phyloP scores from a whole-genome alignment of 2,888 invertebrate genomes.

The Hemaris fuciformis region DNA sequence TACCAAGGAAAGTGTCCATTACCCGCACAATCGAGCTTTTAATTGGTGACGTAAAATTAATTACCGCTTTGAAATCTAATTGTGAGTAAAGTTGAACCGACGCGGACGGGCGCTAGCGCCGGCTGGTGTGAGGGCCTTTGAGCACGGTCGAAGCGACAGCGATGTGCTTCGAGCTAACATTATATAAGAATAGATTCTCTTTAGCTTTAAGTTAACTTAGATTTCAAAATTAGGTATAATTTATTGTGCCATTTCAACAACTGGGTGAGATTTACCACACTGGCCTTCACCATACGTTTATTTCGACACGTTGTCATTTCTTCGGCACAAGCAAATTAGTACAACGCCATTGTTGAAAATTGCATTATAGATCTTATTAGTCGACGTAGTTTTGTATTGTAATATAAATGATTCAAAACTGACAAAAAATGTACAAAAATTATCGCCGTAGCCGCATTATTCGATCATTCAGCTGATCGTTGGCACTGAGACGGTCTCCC shows the following conservation, averaged over 20 bases:
- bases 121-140: background rate
- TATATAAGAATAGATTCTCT: too few relatives aligned
- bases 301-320: too few relatives aligned
- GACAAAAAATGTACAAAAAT: background rate
- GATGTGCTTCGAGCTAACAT: too few relatives aligned
- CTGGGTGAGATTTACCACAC: too few relatives aligned
- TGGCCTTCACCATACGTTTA: too few relatives aligned
- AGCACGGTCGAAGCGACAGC: background rate
- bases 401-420: background rate
- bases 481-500: slow-evolving; percentile 2
- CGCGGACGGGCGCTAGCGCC: background rate
- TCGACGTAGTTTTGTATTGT: too few relatives aligned
- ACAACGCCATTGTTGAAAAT: too few relatives aligned
- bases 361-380: too few relatives aligned
- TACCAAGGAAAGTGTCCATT: slow-evolving; percentile 17
- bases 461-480: background rate
- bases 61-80: slow-evolving; percentile 17
- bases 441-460: background rate
- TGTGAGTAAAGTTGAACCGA: slow-evolving; percentile 10
- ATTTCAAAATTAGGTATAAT: too few relatives aligned
- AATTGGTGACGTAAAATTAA: slow-evolving; percentile 20
- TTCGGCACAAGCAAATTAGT: too few relatives aligned
- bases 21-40: slow-evolving; percentile 14
- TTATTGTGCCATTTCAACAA: too few relatives aligned
- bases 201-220: too few relatives aligned